Percentiles rank a stretch among this genome's conserved stretches.
Conservation (phyloP, 2,113 vertebrate species). For the Catharus bicknelli region DNA sequence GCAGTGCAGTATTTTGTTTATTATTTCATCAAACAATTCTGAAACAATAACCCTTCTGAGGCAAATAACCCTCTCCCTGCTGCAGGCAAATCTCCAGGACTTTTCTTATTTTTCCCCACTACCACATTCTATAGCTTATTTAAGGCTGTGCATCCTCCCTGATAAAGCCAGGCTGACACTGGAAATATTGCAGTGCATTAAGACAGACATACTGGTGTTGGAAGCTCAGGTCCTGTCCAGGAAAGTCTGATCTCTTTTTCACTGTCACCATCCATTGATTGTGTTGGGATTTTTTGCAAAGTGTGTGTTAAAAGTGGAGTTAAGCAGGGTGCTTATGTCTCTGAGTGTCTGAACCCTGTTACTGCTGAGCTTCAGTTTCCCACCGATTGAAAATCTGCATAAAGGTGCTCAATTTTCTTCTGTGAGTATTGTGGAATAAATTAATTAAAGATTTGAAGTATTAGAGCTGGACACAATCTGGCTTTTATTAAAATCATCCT, state of each 20-base stretch:
- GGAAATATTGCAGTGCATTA: background rate
- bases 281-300: background rate
- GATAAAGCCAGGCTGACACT: background rate
- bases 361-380: background rate
- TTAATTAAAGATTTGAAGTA: background rate
- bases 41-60: background rate
- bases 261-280: background rate
- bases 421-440: background rate
- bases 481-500: background rate
- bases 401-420: background rate
- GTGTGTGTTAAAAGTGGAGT: background rate
- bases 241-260: background rate
- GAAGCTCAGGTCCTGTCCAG: background rate
- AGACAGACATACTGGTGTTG: background rate
- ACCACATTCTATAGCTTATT: background rate
- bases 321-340: background rate
- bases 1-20: conserved; percentile 27
- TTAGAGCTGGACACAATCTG: background rate
- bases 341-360: background rate
- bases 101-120: background rate
- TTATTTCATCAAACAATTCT: conserved; percentile 38
- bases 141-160: background rate
- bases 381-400: background rate
- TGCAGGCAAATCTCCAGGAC: background rate
- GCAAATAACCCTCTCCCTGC: background rate